Evolutionary conservation across 2,888 invertebrate genomes (phyloP).

Genomic region (Aricia artaxerxes): DNA sequence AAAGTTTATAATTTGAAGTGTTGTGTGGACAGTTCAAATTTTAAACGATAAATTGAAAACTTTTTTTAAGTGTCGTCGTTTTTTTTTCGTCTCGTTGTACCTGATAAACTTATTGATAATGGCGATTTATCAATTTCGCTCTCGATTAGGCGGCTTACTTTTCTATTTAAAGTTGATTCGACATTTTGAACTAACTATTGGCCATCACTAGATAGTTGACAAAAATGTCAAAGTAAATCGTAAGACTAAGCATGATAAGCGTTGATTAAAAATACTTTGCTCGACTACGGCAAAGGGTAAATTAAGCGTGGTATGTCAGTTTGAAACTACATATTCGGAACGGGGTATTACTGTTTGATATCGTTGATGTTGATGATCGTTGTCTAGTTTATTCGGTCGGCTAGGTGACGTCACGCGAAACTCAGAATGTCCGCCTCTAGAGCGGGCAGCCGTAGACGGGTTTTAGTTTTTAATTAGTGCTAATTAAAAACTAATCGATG

Average conservation of each 20-base stretch:
- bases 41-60: not conserved
- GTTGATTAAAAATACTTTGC: not conserved
- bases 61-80: not conserved
- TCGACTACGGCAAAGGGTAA: not conserved
- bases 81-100: slow-evolving; percentile 7
- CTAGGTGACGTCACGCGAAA: not conserved
- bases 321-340: not conserved
- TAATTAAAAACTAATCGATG: slow-evolving; percentile 9
- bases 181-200: not conserved
- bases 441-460: not conserved
- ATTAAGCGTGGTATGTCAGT: not conserved
- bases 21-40: not conserved
- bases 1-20: not conserved
- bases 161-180: not conserved
- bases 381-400: not conserved
- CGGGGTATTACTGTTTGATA: not conserved
- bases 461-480: slow-evolving; percentile 8
- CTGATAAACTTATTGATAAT: not conserved
- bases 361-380: not conserved
- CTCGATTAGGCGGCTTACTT: not conserved
- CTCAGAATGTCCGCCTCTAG: not conserved
- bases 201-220: slow-evolving; percentile 6
- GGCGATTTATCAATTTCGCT: not conserved
- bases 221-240: not conserved
- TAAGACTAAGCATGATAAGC: not conserved